Evolutionary conservation across 2,888 invertebrate genomes (phyloP).

Genomic region (Drosophila nr. perissopoda): DNA sequence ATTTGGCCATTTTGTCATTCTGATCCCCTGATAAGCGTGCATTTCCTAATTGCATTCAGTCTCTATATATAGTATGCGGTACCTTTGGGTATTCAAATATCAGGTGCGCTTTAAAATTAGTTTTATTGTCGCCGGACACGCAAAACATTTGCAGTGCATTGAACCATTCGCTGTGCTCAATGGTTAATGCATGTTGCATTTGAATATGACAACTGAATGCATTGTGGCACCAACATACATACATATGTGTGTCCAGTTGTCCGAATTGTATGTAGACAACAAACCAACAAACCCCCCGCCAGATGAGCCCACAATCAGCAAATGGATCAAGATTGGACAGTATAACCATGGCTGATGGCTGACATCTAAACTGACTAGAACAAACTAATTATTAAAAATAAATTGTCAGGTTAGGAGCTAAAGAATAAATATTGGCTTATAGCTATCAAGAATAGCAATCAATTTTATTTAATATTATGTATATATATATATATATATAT

Average conservation of each 20-base stretch:
- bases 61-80: neutral
- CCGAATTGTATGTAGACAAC: constrained; percentile 1
- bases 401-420: constrained; percentile 18
- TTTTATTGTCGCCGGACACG: constrained; percentile 61
- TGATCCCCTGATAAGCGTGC: neutral
- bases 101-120: constrained; percentile 31
- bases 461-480: constrained; percentile 2
- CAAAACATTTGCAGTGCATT: constrained; percentile 57
- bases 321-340: constrained; percentile 69
- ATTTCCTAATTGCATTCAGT: constrained; percentile 6
- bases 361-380: constrained; percentile 42
- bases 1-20: neutral
- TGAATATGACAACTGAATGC: constrained; percentile 58
- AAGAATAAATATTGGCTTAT: neutral
- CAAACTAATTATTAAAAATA: constrained; percentile 57
- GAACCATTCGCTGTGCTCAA: constrained; percentile 48
- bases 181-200: constrained; percentile 41
- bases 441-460: constrained; percentile 17
- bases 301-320: constrained; percentile 43
- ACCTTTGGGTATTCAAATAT: constrained; percentile 17
- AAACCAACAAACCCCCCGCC: constrained; percentile 5
- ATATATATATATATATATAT: neutral
- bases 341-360: constrained; percentile 13
- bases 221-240: constrained; percentile 36
- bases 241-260: constrained; percentile 10